phyloP scores from a whole-genome alignment of 2,113 vertebrate species.

The Elgaria multicarinata region DNA sequence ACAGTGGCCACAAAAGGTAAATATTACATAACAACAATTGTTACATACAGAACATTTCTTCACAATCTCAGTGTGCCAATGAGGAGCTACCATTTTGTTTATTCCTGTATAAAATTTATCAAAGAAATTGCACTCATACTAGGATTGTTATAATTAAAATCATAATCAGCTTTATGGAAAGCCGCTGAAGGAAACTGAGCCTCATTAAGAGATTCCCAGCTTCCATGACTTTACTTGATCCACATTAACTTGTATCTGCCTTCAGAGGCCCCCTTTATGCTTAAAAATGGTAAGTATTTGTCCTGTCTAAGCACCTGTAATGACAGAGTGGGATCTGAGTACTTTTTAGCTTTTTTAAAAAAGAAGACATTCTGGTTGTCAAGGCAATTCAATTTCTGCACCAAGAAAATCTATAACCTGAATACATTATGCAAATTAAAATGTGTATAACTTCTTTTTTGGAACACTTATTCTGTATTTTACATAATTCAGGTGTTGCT shows the following conservation, averaged over 20 bases:
- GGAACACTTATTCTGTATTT: background rate
- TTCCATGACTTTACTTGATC: slow-evolving; percentile 58
- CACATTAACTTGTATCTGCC: slow-evolving; percentile 54
- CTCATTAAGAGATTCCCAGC: slow-evolving; percentile 61
- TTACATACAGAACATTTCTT: too few species aligned
- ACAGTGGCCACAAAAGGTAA: too few species aligned
- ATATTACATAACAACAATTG: background rate
- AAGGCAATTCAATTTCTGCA: background rate
- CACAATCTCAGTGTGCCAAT: background rate
- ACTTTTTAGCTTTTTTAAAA: background rate
- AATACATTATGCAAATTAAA: background rate
- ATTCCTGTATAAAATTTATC: slow-evolving; percentile 70
- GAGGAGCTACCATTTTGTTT: slow-evolving; percentile 64
- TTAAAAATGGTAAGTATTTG: slow-evolving; percentile 39
- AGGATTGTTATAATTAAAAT: slow-evolving; percentile 71
- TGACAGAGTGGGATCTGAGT: background rate
- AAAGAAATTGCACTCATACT: slow-evolving; percentile 65
- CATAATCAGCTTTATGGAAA: slow-evolving; percentile 52
- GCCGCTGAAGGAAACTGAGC: slow-evolving; percentile 64
- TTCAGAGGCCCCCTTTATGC: slow-evolving; percentile 50
- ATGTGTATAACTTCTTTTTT: background rate
- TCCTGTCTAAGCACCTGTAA: slow-evolving; percentile 10
- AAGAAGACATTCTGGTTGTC: background rate
- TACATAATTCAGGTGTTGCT: background rate
- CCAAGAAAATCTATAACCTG: background rate